phyloP scores from a whole-genome alignment of 2,888 invertebrate genomes.

The Orthonevra nobilis region DNA sequence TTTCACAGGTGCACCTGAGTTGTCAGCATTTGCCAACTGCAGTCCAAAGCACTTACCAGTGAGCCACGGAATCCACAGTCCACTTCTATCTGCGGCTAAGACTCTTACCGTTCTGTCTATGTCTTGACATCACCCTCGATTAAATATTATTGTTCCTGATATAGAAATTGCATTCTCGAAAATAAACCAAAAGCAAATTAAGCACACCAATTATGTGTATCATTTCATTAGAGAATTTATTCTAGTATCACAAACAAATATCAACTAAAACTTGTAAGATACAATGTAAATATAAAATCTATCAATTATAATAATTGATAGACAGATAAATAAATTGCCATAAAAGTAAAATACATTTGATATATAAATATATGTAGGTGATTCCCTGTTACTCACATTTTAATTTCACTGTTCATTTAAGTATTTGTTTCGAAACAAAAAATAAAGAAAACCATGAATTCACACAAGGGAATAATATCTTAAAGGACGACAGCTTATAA shows the following conservation, averaged over 20 bases:
- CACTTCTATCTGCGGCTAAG: no score
- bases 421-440: constrained; percentile 7
- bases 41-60: no score
- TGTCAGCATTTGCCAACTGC: no score
- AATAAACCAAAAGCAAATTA: neutral
- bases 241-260: constrained; percentile 71
- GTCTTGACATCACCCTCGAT: no score
- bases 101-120: no score
- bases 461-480: constrained; percentile 3
- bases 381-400: constrained; percentile 22
- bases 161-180: no score
- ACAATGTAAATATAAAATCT: constrained; percentile 64
- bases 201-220: constrained; percentile 43
- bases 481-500: constrained; percentile 8
- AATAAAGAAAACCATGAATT: no score
- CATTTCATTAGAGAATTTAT: constrained; percentile 68
- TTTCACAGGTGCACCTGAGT: no score
- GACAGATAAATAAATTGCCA: constrained; percentile 58
- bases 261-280: constrained; percentile 66
- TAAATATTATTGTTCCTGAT: no score
- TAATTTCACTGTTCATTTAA: constrained; percentile 13
- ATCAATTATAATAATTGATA: constrained; percentile 66
- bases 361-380: constrained; percentile 47
- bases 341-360: constrained; percentile 62
- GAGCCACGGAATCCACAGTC: no score